Base-by-base conservation (phyloP, 1,140 invertebrate genomes). In the Drosophila hydei region DNA sequence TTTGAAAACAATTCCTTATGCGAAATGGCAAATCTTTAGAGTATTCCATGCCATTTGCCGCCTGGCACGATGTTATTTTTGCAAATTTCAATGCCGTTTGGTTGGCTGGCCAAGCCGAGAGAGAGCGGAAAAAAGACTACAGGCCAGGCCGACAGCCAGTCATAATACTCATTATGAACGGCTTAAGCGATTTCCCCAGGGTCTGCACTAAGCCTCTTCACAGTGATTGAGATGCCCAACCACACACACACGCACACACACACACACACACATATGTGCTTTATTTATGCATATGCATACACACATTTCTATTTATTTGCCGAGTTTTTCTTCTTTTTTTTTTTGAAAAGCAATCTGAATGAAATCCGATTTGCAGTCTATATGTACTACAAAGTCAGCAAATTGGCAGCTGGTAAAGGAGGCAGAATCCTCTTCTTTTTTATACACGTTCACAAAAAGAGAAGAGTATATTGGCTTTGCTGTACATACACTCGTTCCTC, bases 111-210 rank as follows among this genome's bases (percentile, higher is more conserved):
- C 30, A 51, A 33, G 23, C 19, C 36, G 2, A 30, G 38, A 9
- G 38, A 14, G 38, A 16, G 38, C 12, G n/a, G 38, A 43, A 8
- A 48, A 63, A 62, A 61, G 6, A 14, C n/a, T 42, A 19, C 40
- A 14, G n/a, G 19, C 45, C 60, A 52, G 54, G 18, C 30, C 62
- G 68, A 47, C 58, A 47, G 43, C 51, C 64, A 60, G 52, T 77
- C 83, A 78, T 72, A 87, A 87, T 87, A 88, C 85, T 91, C 89
- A 91, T 91, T 91, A 91, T 91, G 85, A 90, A 91, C 89, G 85
- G 89, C 89, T 91, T 91, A 91, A 77, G 75, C 81, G 81, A 91
- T 91, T 91, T 91, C 89, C 83, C 89, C 69, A 60, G 75, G 79
- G 90, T 65, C 61, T 61, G 55, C 40, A 69, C 81, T 91, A 89